Conservation (phyloP, 2,888 invertebrate genomes). For the Microchrysa polita region DNA sequence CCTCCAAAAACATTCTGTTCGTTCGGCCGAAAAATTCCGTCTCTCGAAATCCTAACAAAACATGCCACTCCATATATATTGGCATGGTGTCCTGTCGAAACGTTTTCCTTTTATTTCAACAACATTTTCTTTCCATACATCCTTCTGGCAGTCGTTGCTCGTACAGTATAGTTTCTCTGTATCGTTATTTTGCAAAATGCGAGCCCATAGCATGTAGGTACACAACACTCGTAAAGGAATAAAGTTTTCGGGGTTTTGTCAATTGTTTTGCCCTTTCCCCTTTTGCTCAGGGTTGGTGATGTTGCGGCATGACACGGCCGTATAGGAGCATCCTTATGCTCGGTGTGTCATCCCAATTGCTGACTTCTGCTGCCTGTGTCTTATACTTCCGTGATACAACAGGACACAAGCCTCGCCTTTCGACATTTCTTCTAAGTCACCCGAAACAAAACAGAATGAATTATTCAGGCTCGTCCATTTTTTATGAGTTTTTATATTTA, state of each 20-base stretch:
- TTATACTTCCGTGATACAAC: too few species aligned
- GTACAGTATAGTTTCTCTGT: too few species aligned
- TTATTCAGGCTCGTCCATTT: conserved; percentile 48
- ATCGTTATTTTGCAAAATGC: too few species aligned
- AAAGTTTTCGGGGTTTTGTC: conserved; percentile 23
- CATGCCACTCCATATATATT: not conserved
- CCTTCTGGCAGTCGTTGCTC: too few species aligned
- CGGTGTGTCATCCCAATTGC: conserved; percentile 34
- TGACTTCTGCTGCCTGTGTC: too few species aligned
- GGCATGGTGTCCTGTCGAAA: conserved; percentile 30
- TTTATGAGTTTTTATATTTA: conserved; percentile 49
- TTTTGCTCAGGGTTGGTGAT: conserved; percentile 12
- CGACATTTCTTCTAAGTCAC: conserved; percentile 48
- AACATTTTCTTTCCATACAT: conserved; percentile 27
- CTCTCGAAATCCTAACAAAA: conserved; percentile 13
- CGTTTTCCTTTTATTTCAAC: conserved; percentile 42
- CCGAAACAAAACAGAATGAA: conserved; percentile 50
- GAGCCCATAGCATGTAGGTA: too few species aligned
- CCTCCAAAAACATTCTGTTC: not conserved
- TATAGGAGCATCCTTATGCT: too few species aligned
- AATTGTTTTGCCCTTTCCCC: not conserved
- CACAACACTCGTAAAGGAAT: too few species aligned
- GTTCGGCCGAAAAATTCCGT: not conserved
- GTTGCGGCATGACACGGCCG: too few species aligned
- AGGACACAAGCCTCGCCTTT: conserved; percentile 7